These are phyloP conservation scores for Taurulus bubalis DNA, from an alignment of 2,113 vertebrate species.

Conservation along the genomic window DNA sequence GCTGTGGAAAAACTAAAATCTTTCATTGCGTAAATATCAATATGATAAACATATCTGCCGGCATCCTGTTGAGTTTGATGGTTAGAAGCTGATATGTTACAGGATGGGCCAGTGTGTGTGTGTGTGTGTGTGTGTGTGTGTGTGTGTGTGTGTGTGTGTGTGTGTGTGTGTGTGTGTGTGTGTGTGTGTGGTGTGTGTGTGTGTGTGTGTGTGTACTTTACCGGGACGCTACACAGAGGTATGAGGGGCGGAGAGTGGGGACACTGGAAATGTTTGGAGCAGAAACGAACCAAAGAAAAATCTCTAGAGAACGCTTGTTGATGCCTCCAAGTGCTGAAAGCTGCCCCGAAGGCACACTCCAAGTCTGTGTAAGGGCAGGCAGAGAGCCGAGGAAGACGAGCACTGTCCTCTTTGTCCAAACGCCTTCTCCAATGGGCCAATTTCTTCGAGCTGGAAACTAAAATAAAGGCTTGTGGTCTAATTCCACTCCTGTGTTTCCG, in stretches of 20 bases:
- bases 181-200: constrained; percentile 20
- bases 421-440: constrained; percentile 28
- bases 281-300: constrained; percentile 46
- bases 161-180: constrained; percentile 41
- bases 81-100: constrained; percentile 79
- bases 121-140: constrained; percentile 35
- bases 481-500: constrained; percentile 20
- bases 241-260: constrained; percentile 19
- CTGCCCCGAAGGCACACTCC: constrained; percentile 75
- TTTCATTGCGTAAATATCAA: constrained; percentile 83
- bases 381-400: constrained; percentile 47
- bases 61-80: constrained; percentile 64
- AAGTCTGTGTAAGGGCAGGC: constrained; percentile 73
- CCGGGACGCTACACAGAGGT: constrained; percentile 57
- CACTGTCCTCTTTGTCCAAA: constrained; percentile 57
- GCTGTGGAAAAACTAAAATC: constrained; percentile 71
- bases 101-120: constrained; percentile 43
- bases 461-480: constrained; percentile 63
- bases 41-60: constrained; percentile 85
- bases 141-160: constrained; percentile 20
- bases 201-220: constrained; percentile 51
- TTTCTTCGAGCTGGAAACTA: constrained; percentile 52
- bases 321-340: constrained; percentile 48
- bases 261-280: constrained; percentile 46
- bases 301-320: constrained; percentile 60